Evolutionary conservation across 1,140 invertebrate genomes (phyloP).

Genomic region (Ctenoplectra terminalis): DNA sequence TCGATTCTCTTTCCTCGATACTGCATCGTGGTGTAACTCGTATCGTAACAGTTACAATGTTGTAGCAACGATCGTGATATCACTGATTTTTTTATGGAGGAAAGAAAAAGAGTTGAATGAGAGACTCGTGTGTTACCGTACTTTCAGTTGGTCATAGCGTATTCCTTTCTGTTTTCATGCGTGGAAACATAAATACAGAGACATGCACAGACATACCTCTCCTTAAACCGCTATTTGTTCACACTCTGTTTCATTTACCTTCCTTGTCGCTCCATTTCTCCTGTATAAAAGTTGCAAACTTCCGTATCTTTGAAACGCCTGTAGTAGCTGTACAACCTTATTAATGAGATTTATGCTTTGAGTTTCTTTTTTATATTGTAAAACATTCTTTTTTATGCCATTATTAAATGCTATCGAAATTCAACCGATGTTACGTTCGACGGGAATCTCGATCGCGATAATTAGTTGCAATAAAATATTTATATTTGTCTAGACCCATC

Average conservation of each 20-base stretch:
- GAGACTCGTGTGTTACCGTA: not conserved
- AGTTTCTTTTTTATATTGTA: conserved; percentile 3
- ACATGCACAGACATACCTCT: conserved; percentile 60
- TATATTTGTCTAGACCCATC: not conserved
- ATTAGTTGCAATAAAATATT: not conserved
- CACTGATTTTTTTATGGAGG: not conserved
- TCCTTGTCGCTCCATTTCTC: conserved; percentile 30
- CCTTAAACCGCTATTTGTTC: conserved; percentile 50
- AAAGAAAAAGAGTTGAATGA: not conserved
- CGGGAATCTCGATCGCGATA: not conserved
- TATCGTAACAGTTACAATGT: not conserved
- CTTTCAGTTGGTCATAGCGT: not conserved
- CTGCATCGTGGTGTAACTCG: not conserved
- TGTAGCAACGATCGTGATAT: not conserved
- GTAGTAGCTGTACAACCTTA: conserved; percentile 19
- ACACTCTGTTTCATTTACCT: conserved; percentile 59
- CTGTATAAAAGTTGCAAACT: conserved; percentile 2
- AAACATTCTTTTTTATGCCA: not conserved
- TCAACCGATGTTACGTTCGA: not conserved
- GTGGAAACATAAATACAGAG: conserved; percentile 57
- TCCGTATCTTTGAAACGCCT: conserved; percentile 19
- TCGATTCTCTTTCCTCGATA: not conserved
- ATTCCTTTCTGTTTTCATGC: not conserved
- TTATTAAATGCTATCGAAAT: conserved; percentile 43
- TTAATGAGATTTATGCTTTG: conserved; percentile 11